A percentile compares a stretch with the other conserved stretches of the same genome.
Conservation (phyloP, 2,797 vertebrate genomes). For the Pempheris klunzingeri region DNA sequence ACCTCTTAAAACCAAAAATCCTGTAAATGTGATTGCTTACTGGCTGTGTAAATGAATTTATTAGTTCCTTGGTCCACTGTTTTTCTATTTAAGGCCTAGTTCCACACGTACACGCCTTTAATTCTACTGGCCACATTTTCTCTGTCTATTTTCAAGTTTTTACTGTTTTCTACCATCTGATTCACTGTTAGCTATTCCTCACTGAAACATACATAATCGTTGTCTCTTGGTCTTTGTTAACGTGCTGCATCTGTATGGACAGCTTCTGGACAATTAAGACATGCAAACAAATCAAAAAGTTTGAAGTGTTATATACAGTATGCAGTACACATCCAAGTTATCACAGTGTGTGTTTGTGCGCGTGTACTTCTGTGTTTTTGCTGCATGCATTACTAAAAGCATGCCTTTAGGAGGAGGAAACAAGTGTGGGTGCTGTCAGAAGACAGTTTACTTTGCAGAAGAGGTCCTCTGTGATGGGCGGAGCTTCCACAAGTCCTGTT, state of each 20-base stretch:
- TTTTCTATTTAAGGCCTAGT: neutral
- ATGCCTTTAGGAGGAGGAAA: slow-evolving; percentile 98
- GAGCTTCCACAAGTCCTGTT: slow-evolving; percentile 97
- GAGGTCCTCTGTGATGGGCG: slow-evolving; percentile 95
- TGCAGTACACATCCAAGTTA: neutral
- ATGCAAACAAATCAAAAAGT: neutral
- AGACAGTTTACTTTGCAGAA: slow-evolving; percentile 95
- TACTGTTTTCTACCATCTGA: neutral
- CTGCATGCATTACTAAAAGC: slow-evolving; percentile 68
- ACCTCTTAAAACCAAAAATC: slow-evolving; percentile 17
- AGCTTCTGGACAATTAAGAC: neutral
- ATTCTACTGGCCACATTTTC: neutral
- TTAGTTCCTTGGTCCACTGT: slow-evolving; percentile 1
- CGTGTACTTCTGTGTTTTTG: slow-evolving; percentile 23
- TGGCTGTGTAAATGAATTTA: slow-evolving; percentile 6
- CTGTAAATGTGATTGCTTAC: neutral
- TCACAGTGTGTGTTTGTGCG: slow-evolving; percentile 1
- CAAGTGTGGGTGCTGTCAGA: slow-evolving; percentile 93
- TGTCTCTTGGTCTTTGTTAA: neutral
- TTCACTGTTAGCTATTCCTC: neutral
- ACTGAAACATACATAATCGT: neutral
- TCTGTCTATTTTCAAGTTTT: neutral
- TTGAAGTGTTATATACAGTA: neutral
- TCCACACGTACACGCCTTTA: neutral
- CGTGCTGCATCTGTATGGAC: neutral